Percentiles rank a stretch among this genome's conserved stretches.
Conservation (phyloP, 2,888 invertebrate species). For the Imbricaverruca yamaguchii region DNA sequence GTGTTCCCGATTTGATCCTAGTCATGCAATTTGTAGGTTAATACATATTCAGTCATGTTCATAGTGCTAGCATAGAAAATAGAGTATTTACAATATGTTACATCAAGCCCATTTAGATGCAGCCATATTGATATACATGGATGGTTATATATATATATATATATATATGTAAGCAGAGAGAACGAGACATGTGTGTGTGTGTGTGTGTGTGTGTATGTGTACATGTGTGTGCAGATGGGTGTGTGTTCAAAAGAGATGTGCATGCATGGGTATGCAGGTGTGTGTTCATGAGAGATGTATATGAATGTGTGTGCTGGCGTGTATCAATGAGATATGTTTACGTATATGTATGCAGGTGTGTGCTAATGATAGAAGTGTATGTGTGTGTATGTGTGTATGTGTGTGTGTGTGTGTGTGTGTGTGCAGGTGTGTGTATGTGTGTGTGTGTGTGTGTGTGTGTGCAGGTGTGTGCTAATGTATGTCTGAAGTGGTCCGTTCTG, state of each 20-base stretch:
- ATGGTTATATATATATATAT: conserved; percentile 17
- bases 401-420: neutral
- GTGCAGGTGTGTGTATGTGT: neutral
- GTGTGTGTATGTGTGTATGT: neutral
- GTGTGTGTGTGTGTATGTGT: no score
- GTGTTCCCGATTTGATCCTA: no score
- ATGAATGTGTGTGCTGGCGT: no score
- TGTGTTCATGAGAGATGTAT: no score
- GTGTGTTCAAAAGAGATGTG: no score
- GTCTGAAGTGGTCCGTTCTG: neutral
- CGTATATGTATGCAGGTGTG: neutral
- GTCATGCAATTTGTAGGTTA: neutral
- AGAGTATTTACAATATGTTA: no score
- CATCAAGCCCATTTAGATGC: neutral
- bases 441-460: neutral
- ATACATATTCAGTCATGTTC: neutral
- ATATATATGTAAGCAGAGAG: neutral
- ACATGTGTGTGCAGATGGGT: no score
- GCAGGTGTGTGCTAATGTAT: neutral
- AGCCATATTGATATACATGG: conserved; percentile 16
- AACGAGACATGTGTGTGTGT: no score
- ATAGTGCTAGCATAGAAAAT: no score
- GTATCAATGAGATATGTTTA: no score
- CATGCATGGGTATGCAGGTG: no score
- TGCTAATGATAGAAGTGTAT: neutral